These are phyloP conservation scores for Penaeus chinensis DNA, from an alignment of 1,140 invertebrate species.

Conservation along the genomic window DNA sequence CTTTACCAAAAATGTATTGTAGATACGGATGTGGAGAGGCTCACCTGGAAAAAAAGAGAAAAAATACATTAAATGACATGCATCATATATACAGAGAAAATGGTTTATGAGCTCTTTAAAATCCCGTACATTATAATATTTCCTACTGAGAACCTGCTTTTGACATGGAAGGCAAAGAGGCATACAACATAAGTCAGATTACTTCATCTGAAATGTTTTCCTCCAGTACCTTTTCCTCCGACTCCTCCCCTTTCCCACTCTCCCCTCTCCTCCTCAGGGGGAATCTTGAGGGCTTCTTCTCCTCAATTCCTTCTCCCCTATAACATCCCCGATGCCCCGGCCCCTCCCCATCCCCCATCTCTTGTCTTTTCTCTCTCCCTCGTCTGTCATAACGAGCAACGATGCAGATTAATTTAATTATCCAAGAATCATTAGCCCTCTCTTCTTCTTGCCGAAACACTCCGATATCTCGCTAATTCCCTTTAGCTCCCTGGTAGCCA, in stretches of 20 bases:
- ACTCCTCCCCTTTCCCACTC: not conserved
- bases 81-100: too few species aligned
- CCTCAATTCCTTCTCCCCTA: not conserved
- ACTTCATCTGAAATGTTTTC: too few species aligned
- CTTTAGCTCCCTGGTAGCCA: not conserved
- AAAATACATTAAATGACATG: too few species aligned
- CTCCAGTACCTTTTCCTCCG: not conserved
- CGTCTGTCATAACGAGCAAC: not conserved
- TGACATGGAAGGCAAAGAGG: too few species aligned
- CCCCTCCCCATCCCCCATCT: not conserved
- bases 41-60: too few species aligned
- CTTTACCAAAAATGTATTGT: too few species aligned
- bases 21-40: too few species aligned
- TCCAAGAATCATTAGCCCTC: conserved; percentile 32
- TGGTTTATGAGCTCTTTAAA: too few species aligned
- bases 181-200: too few species aligned
- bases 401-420: conserved; percentile 39
- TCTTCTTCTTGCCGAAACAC: conserved; percentile 3
- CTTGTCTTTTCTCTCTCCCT: not conserved
- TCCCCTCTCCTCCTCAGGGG: not conserved
- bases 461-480: conserved; percentile 30
- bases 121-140: too few species aligned
- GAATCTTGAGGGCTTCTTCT: not conserved
- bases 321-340: not conserved
- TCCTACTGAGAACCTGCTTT: too few species aligned